These are phyloP conservation scores for Catocala fraxini DNA, from an alignment of 2,888 invertebrate species.

Conservation along the genomic window DNA sequence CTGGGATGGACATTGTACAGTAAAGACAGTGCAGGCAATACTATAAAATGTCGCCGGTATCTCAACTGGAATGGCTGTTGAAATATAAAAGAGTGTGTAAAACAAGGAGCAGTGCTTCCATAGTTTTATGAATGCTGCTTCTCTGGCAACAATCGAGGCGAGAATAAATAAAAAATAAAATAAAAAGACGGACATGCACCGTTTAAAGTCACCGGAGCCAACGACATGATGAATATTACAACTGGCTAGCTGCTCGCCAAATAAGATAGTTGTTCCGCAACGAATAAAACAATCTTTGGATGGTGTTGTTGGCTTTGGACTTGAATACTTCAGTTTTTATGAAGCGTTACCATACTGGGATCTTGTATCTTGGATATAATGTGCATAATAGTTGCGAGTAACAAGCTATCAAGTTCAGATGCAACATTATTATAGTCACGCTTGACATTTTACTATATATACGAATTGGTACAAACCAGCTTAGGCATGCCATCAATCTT, in stretches of 20 bases:
- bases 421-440: not conserved
- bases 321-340: constrained; percentile 59
- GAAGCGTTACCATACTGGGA: constrained; percentile 53
- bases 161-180: constrained; percentile 72
- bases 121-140: constrained; percentile 77
- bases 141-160: constrained; percentile 81
- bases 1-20: constrained; percentile 42
- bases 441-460: too few relatives aligned
- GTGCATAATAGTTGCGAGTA: constrained; percentile 13
- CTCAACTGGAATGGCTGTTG: constrained; percentile 68
- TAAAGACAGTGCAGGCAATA: constrained; percentile 52
- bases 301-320: constrained; percentile 59
- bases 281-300: constrained; percentile 62
- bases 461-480: too few relatives aligned
- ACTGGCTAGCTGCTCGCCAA: constrained; percentile 71
- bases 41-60: constrained; percentile 62
- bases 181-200: constrained; percentile 74
- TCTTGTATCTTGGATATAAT: constrained; percentile 42
- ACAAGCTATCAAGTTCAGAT: constrained; percentile 10
- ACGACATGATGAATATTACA: constrained; percentile 82
- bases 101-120: constrained; percentile 70
- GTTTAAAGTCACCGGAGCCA: constrained; percentile 80
- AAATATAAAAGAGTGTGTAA: constrained; percentile 80
- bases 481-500: too few relatives aligned
- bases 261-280: constrained; percentile 60